These are phyloP conservation scores for Heliconius nattereri DNA, from an alignment of 1,140 invertebrate species.

Conservation along the genomic window DNA sequence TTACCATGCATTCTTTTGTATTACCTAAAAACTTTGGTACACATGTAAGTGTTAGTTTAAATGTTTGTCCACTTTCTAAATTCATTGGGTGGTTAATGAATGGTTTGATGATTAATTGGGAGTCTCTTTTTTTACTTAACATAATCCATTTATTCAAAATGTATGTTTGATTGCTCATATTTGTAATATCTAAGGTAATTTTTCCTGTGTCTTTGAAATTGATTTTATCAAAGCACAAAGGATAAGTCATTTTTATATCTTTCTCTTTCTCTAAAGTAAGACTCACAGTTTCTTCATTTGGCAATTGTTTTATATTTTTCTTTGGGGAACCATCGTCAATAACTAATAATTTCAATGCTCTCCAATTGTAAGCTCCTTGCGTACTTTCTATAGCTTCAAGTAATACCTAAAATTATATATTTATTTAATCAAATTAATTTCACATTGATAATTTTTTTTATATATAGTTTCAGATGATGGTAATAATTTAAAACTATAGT, in stretches of 20 bases:
- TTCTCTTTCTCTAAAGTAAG: slow-evolving; percentile 56
- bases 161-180: slow-evolving; percentile 60
- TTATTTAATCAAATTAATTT: neutral
- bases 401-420: slow-evolving; percentile 70
- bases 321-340: slow-evolving; percentile 38
- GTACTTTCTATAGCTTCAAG: slow-evolving; percentile 86
- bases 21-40: slow-evolving; percentile 70
- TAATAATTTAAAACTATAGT: neutral
- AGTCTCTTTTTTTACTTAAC: slow-evolving; percentile 63
- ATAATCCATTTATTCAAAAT: slow-evolving; percentile 70
- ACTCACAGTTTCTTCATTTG: slow-evolving; percentile 48
- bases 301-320: slow-evolving; percentile 25
- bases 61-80: slow-evolving; percentile 54
- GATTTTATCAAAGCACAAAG: slow-evolving; percentile 62
- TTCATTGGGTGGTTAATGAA: slow-evolving; percentile 57
- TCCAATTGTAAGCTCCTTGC: slow-evolving; percentile 83
- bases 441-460: neutral
- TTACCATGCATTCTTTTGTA: slow-evolving; percentile 61
- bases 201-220: slow-evolving; percentile 49
- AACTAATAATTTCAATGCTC: slow-evolving; percentile 82
- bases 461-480: neutral
- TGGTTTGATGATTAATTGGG: slow-evolving; percentile 58
- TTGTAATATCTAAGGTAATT: slow-evolving; percentile 54
- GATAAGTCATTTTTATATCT: slow-evolving; percentile 58
- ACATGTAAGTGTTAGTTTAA: slow-evolving; percentile 61